Conservation (phyloP, 2,888 invertebrate genomes). For the Amiota mariae region DNA sequence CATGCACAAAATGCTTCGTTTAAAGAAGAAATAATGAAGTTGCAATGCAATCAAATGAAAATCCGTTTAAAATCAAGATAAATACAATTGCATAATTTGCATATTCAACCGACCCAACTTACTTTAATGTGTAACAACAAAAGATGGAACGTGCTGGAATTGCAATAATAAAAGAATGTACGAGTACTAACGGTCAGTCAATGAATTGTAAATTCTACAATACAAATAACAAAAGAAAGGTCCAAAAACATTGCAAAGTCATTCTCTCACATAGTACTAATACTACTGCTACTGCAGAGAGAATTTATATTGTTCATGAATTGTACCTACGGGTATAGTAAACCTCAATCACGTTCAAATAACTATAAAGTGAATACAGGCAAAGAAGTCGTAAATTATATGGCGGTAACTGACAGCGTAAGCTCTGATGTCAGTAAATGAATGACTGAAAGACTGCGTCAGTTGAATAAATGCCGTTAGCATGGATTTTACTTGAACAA, state of each 20-base stretch:
- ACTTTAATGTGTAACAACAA: constrained; percentile 4
- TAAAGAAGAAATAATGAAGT: too few relatives aligned
- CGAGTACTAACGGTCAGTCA: too few relatives aligned
- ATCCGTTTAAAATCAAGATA: background rate
- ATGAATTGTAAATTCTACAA: too few relatives aligned
- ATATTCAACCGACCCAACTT: background rate
- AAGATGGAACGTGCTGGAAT: background rate
- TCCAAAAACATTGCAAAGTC: background rate
- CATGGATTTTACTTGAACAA: background rate
- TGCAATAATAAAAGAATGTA: background rate
- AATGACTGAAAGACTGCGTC: background rate
- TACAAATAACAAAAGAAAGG: too few relatives aligned
- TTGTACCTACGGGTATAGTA: background rate
- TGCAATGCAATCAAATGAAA: too few relatives aligned
- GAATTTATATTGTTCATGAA: background rate
- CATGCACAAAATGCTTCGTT: background rate
- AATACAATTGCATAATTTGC: constrained; percentile 13
- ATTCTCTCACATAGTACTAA: background rate
- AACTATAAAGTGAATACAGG: background rate
- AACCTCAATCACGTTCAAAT: constrained; percentile 11
- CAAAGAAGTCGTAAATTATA: constrained; percentile 40
- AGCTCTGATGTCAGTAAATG: background rate
- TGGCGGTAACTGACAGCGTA: constrained; percentile 1
- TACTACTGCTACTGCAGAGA: too few relatives aligned
- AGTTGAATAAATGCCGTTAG: background rate